phyloP scores from a whole-genome alignment of 2,797 vertebrate genomes.

The Psittacula derbiana region DNA sequence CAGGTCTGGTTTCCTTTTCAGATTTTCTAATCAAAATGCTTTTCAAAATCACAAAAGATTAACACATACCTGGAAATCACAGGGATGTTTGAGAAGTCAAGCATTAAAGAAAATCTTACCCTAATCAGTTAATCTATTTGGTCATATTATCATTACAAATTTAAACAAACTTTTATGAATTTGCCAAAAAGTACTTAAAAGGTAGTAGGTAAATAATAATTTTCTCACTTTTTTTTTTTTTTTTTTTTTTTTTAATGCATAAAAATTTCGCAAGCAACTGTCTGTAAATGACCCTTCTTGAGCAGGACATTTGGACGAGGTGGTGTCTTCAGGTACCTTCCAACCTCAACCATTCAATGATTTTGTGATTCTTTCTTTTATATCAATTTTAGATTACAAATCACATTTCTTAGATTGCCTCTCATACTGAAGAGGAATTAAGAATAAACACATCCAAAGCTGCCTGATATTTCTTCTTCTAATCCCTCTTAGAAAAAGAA shows the following conservation, averaged over 20 bases:
- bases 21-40: not conserved
- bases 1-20: not conserved
- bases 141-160: not conserved
- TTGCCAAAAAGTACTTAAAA: not conserved
- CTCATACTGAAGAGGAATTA: not conserved
- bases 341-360: not conserved
- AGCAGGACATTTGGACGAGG: not conserved
- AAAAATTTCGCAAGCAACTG: not conserved
- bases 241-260: no score
- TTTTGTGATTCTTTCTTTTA: not conserved
- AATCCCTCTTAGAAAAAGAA: not conserved
- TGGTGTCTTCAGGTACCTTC: not conserved
- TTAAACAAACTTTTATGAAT: not conserved
- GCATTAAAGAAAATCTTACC: not conserved
- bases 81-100: not conserved
- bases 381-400: not conserved
- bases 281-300: not conserved
- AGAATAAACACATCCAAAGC: not conserved
- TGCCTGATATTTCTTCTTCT: not conserved
- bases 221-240: not conserved
- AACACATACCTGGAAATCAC: fast-evolving
- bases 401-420: not conserved
- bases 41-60: not conserved
- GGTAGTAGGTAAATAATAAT: not conserved
- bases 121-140: not conserved